These are phyloP conservation scores for Thaumetopoea pityocampa DNA, from an alignment of 1,140 invertebrate genomes.

Conservation along the genomic window DNA sequence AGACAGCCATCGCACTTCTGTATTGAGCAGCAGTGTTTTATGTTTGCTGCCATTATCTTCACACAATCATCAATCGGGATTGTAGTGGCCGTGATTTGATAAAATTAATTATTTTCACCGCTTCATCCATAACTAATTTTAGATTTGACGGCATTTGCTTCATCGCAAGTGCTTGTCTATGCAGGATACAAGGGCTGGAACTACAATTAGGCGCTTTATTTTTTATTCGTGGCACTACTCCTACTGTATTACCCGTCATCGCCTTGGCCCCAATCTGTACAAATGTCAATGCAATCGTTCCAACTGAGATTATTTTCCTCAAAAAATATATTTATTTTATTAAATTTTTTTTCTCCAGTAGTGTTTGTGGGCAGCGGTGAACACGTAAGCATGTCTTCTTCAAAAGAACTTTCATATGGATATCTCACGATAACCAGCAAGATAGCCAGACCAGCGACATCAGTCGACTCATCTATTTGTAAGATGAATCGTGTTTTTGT, in stretches of 20 bases:
- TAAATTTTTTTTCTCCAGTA: constrained; percentile 40
- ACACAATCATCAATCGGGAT: constrained; percentile 40
- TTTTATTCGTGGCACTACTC: constrained; percentile 41
- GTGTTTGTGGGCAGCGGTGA: constrained; percentile 22
- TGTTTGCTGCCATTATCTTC: constrained; percentile 45
- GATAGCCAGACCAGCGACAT: constrained; percentile 16
- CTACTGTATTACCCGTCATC: constrained; percentile 47
- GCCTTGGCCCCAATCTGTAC: constrained; percentile 56
- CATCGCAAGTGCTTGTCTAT: constrained; percentile 40
- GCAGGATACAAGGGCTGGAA: constrained; percentile 41
- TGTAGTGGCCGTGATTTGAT: constrained; percentile 45
- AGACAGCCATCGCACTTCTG: constrained; percentile 47
- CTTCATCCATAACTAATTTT: constrained; percentile 29
- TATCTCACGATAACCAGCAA: constrained; percentile 19
- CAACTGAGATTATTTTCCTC: constrained; percentile 34
- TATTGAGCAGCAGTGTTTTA: constrained; percentile 42
- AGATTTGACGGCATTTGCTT: constrained; percentile 29
- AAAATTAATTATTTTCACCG: constrained; percentile 41
- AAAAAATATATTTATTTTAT: constrained; percentile 35
- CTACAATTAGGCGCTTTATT: constrained; percentile 39
- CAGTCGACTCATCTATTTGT: constrained; percentile 5
- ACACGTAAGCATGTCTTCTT: constrained; percentile 24
- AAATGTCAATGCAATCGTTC: constrained; percentile 44
- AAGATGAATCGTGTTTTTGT: constrained; percentile 21
- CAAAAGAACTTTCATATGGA: constrained; percentile 20